Base-by-base conservation (phyloP, 2,797 vertebrate species). In the Phyllotis vaccarum region DNA sequence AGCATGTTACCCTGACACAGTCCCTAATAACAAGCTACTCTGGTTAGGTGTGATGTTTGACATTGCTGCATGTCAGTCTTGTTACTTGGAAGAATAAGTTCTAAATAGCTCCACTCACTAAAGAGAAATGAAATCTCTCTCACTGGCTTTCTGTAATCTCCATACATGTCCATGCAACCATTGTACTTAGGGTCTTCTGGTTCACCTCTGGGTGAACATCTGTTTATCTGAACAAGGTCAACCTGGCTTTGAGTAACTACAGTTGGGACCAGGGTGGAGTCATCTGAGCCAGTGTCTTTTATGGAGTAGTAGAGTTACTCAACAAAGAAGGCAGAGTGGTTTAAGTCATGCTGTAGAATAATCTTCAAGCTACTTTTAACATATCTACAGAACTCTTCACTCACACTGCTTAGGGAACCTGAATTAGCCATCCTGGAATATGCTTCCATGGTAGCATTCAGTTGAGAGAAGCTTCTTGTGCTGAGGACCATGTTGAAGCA, bases 281-380 rank as follows among this genome's bases (percentile, higher is more conserved):
- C 98, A 72, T 98, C 98, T 58, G 99, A 99, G 80, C 98, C 98
- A 5, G 98, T 98, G 87, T 98, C 98, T 90, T 98, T 99, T 98
- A 99, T 99, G 1, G 98, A 96, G 24, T 95, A 83, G 94, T 98
- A 98, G 60, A 99, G 46, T 90, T 98, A 98, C 94, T 99, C 99
- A 96, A 98, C 98, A 94, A 99, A 99, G 96, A 99, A 82, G 98
- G 98, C 98, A 49, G 98, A 98, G 54, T 98, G 96, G 96, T 98
- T 98, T 83, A 98, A 96, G 95, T 98, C 98, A 90, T 98, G 98
- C 24, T 98, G 98, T 97, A 99, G 95, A 83, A 99, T 98, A 34
- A 98, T n/a, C 97, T 98, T 98, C 97, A 99, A 98, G 90, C 98
- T 98, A 96, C 96, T 98, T 97, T 99, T 98, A 93, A 99, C 98